Base-by-base conservation (phyloP, 2,797 vertebrate species). In the Molossus alvarezi region DNA sequence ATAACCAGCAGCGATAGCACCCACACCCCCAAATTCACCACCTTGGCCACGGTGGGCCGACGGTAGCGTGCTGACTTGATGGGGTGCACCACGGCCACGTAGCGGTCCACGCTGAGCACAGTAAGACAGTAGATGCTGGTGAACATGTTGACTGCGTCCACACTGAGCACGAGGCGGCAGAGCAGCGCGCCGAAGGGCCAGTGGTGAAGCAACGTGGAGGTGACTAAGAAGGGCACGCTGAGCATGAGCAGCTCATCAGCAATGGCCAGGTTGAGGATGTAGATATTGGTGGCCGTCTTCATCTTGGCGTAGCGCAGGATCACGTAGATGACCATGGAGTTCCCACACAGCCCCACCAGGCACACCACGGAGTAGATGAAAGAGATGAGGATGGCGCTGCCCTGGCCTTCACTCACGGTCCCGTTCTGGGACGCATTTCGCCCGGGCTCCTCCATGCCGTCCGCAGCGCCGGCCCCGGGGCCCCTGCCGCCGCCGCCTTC, bases 91-190 rank as follows among this genome's bases (percentile, higher is more conserved):
- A 99, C 99, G 8, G 99, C 99, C 45, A 99, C 98, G 94, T 99
- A 99, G 18, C 99, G 99, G 98, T 99, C 99, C 96, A 99, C 99
- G 17, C 99, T 99, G 20, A 99, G 98, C 95, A 99, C 99, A 0
- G 99, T 99, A 96, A 99, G 98, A 97, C 99, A 99, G 97, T 99
- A 99, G 98, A 99, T 99, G 98, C 99, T 99, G 97, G 99, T 99
- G 98, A 99, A 99, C 99, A 99, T 99, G 98, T 99, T 99, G 98
- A 99, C 99, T 33, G 99, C 99, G 97, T 99, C 99, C 97, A 99
- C 99, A 15, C 99, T 99, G 96, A 99, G 98, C 95, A 99, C 99
- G 89, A 99, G 98, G 86, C 99, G 99, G 97, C 99, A 99, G 85
- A 99, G 98, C 53, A 99, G 98, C 0, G 99, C 98, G 37, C 99